These are phyloP conservation scores for Champsocephalus esox DNA, from an alignment of 2,797 vertebrate genomes.

Conservation along the genomic window DNA sequence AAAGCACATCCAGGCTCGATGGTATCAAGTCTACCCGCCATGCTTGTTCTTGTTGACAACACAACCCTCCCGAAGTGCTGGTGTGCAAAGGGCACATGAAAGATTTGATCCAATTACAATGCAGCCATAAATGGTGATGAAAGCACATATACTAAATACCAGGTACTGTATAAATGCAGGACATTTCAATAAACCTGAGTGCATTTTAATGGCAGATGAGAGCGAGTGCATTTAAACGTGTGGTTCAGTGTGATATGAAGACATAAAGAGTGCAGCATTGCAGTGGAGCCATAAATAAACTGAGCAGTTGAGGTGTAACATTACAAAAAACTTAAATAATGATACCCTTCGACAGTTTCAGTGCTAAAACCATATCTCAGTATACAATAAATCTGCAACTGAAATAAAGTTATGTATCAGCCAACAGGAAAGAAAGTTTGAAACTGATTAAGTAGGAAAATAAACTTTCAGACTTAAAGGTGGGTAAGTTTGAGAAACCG, in stretches of 20 bases:
- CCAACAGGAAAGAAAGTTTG: slow-evolving; percentile 21
- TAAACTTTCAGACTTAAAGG: background rate
- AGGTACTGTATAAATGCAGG: slow-evolving; percentile 54
- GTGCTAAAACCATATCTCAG: slow-evolving; percentile 26
- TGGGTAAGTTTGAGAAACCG: no score
- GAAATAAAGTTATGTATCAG: slow-evolving; percentile 37
- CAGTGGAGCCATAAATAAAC: slow-evolving; percentile 49
- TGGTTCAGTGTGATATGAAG: slow-evolving; percentile 38
- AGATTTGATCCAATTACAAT: slow-evolving; percentile 54
- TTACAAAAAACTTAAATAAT: slow-evolving; percentile 45
- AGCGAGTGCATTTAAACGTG: slow-evolving; percentile 32
- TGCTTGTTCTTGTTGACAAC: slow-evolving; percentile 63
- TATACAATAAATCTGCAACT: slow-evolving; percentile 33
- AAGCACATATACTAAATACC: slow-evolving; percentile 55
- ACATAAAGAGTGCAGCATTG: slow-evolving; percentile 47
- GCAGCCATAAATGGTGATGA: slow-evolving; percentile 50
- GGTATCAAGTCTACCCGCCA: slow-evolving; percentile 55
- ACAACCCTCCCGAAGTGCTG: slow-evolving; percentile 22
- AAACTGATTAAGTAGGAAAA: slow-evolving; percentile 17
- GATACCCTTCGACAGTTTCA: slow-evolving; percentile 28
- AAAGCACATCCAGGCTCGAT: slow-evolving; percentile 63
- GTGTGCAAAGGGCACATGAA: slow-evolving; percentile 30
- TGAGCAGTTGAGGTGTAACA: slow-evolving; percentile 43
- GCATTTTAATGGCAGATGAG: slow-evolving; percentile 57
- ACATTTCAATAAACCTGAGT: slow-evolving; percentile 60